Conservation (phyloP, 2,797 vertebrate genomes). For the Scyliorhinus canicula region DNA sequence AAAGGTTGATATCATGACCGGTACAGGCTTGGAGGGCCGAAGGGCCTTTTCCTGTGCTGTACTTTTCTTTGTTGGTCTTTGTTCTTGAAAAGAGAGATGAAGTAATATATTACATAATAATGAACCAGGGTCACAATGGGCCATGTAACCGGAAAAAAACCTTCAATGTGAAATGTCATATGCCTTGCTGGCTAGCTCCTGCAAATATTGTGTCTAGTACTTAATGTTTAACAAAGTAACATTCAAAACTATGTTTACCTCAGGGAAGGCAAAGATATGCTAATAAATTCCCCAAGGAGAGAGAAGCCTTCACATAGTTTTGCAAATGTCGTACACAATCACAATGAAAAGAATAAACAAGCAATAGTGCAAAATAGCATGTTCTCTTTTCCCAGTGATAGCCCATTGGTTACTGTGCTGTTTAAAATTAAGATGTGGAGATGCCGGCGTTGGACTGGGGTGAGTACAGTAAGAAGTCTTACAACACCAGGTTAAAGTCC, state of each 20-base stretch:
- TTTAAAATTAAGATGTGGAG: background rate
- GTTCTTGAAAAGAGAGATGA: too few relatives aligned
- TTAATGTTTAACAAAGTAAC: background rate
- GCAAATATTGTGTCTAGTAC: background rate
- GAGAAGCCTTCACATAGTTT: background rate
- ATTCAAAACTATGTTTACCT: background rate
- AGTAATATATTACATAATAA: background rate
- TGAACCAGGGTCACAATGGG: background rate
- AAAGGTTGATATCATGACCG: too few relatives aligned
- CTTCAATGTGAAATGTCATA: background rate
- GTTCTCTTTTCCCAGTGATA: background rate
- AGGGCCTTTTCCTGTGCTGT: too few relatives aligned
- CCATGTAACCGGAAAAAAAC: background rate
- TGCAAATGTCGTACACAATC: background rate
- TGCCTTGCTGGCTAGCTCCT: background rate
- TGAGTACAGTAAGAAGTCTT: too few relatives aligned
- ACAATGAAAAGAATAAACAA: background rate
- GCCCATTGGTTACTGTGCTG: background rate
- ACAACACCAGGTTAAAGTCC: too few relatives aligned
- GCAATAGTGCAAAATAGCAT: background rate
- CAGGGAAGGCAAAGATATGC: background rate
- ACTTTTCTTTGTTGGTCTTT: too few relatives aligned
- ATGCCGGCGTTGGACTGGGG: too few relatives aligned
- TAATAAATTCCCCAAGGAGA: background rate
- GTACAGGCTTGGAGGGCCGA: too few relatives aligned